Evolutionary conservation across 2,113 vertebrate genomes (phyloP), one percentile per base, ranked within the genome.

Genomic region (Podarcis cretensis): DNA sequence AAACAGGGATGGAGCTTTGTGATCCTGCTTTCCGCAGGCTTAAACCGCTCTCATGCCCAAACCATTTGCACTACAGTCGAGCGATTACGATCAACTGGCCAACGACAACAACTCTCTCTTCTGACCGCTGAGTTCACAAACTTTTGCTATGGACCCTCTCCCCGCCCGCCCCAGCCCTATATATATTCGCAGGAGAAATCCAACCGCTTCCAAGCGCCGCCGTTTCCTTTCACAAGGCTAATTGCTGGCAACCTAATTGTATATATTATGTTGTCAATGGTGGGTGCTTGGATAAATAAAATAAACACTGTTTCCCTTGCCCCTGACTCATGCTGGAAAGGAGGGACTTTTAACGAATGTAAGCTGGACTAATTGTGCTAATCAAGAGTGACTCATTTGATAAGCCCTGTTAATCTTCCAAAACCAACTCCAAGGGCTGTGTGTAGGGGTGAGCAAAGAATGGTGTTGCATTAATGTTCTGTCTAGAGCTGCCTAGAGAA

Each of bases 351-450:
- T 91, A 89, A 91, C 85, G 77, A 92, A 95, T 94, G 92, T 94
- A 94, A 95, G 93, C 87, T 57, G 66, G 73, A 59, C 89, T 91
- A 89, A 94, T 90, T 95, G 91, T 90, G 82, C 71, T 87, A 84
- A 93, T 92, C 76, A 90, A 85, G 73, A 65, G 85, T 81, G 69
- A 93, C 89, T 68, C 81, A 88, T 92, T 91, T 91, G 92, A 88
- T 91, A 87, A 6, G 1, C 59, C 83, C 80, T 83, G 83, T 89
- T 92, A 94, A 89, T 88, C 93, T 94, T 92, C 89, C 83, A 88
- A 89, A 90, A 85, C 87, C 57, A 86, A 85, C 77, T 83, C 54
- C 18, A 66, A 76, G 68, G 65, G 32, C 23, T 75, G 75, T 83
- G 68, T 79, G 35, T 25, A 71, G 9, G 37, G 84, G 65, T 87